These are phyloP conservation scores for Ophion slaviceki DNA, from an alignment of 2,888 invertebrate species.

Conservation along the genomic window DNA sequence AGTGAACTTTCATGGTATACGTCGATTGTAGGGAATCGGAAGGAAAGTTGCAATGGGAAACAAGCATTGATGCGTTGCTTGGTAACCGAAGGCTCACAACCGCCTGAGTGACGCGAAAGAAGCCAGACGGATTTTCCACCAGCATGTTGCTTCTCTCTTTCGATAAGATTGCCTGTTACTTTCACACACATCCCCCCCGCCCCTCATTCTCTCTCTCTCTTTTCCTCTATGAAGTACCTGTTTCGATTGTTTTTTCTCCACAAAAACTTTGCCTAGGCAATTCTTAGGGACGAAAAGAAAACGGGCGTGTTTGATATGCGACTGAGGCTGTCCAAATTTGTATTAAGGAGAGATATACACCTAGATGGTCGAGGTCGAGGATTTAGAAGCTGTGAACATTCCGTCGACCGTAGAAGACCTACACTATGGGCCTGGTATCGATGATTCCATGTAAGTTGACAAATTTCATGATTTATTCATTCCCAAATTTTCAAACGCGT, in stretches of 20 bases:
- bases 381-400: no score
- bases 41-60: constrained; percentile 18
- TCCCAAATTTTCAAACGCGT: no score
- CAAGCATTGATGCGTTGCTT: constrained; percentile 44
- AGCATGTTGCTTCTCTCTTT: not conserved
- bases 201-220: not conserved
- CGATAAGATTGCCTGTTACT: constrained; percentile 49
- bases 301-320: not conserved
- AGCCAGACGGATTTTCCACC: constrained; percentile 21
- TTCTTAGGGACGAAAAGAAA: not conserved
- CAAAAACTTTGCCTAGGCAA: not conserved
- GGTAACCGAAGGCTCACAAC: constrained; percentile 41
- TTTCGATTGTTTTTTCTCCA: constrained; percentile 2
- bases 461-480: no score
- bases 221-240: not conserved
- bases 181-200: not conserved
- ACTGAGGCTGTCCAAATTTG: not conserved
- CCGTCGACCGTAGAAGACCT: no score
- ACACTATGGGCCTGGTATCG: no score
- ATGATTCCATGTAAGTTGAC: no score
- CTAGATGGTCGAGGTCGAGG: no score
- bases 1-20: not conserved
- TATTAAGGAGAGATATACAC: no score
- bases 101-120: constrained; percentile 20
- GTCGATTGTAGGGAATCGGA: not conserved